phyloP scores from a whole-genome alignment of 2,888 invertebrate genomes.

The Parasteatoda lunata region DNA sequence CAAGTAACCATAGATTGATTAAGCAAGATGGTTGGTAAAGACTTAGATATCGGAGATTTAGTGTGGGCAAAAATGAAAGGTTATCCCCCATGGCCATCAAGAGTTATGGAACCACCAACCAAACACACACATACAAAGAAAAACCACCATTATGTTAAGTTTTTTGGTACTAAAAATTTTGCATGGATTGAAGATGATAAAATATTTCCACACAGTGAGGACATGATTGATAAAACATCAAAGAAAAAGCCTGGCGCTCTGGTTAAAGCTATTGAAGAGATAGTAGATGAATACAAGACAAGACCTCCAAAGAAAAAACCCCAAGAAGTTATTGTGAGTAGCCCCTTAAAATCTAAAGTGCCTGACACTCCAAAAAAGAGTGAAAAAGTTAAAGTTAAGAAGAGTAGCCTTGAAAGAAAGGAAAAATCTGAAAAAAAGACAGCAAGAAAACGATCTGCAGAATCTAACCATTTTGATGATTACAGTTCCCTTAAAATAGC shows the following conservation, averaged over 20 bases:
- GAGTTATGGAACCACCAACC: conserved; percentile 17
- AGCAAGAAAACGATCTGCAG: background rate
- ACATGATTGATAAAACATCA: conserved; percentile 81
- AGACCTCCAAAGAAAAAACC: background rate
- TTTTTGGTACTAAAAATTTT: conserved; percentile 71
- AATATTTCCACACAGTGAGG: conserved; percentile 85
- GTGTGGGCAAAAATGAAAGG: conserved; percentile 53
- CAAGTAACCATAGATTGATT: background rate
- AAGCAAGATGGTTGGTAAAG: conserved; percentile 23
- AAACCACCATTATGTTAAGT: conserved; percentile 66
- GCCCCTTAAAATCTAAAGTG: background rate
- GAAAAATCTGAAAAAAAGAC: background rate
- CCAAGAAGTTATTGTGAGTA: background rate
- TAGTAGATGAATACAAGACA: conserved; percentile 78
- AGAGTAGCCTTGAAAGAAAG: background rate
- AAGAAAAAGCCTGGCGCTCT: conserved; percentile 83
- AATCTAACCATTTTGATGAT: background rate
- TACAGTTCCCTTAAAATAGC: too few relatives aligned
- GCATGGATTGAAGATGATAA: conserved; percentile 92
- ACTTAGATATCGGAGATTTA: conserved; percentile 36
- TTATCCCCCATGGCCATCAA: conserved; percentile 39
- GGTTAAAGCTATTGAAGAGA: conserved; percentile 86
- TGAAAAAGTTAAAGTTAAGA: background rate
- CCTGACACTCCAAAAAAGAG: conserved; percentile 72
- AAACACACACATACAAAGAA: conserved; percentile 7